Conservation (phyloP, 2,797 vertebrate species). For the Dicrostonyx torquatus region DNA sequence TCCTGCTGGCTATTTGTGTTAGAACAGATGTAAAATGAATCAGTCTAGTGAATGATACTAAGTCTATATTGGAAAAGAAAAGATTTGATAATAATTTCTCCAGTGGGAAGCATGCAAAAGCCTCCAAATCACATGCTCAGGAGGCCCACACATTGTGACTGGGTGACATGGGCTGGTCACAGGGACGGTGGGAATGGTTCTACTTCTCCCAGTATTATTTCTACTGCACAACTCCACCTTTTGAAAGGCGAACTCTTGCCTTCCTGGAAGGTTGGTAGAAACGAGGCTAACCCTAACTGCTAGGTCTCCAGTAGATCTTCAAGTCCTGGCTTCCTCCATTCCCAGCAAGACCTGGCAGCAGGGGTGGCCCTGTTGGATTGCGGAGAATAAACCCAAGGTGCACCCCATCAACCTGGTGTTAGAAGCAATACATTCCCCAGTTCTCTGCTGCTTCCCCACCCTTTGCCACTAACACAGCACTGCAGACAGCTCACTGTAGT, state of each 20-base stretch:
- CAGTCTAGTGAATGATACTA: conserved; percentile 36
- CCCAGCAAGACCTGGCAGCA: background rate
- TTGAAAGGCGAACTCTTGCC: background rate
- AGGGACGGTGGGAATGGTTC: background rate
- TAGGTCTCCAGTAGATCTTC: background rate
- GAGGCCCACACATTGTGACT: conserved; percentile 31
- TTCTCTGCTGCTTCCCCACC: background rate
- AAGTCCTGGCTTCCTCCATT: background rate
- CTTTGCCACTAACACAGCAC: conserved; percentile 4
- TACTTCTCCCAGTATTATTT: background rate
- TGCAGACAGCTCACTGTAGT: background rate
- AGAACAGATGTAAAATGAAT: conserved; percentile 74
- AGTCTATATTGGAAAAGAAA: conserved; percentile 40
- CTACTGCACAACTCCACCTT: background rate
- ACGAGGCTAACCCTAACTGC: background rate
- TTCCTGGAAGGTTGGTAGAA: background rate
- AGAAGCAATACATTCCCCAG: background rate
- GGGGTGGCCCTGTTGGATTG: background rate
- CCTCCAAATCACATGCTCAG: conserved; percentile 17
- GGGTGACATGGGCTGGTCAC: background rate
- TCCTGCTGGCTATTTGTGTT: conserved; percentile 73
- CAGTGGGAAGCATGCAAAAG: conserved; percentile 41
- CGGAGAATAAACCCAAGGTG: background rate
- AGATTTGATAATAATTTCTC: conserved; percentile 50
- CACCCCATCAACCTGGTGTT: background rate